A percentile compares a stretch with the other conserved stretches of the same genome.
Conservation (phyloP, 2,113 vertebrate genomes). For the Callorhinus ursinus region DNA sequence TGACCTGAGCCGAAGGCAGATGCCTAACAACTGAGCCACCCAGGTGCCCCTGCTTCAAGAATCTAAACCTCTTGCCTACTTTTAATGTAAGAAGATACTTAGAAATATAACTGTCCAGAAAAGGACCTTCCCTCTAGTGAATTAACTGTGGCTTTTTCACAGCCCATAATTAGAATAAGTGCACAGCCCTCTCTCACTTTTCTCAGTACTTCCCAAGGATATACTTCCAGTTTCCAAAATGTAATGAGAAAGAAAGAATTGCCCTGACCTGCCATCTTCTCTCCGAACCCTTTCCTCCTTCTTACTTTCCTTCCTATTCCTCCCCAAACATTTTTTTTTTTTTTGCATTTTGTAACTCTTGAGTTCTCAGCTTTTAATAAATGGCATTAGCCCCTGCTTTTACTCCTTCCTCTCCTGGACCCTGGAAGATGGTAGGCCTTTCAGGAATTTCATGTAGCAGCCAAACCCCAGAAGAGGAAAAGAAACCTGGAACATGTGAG, state of each 20-base stretch:
- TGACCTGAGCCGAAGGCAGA: no score
- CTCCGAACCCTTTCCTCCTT: not conserved
- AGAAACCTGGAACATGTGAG: not conserved
- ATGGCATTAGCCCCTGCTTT: not conserved
- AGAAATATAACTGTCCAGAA: not conserved
- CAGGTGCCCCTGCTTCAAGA: not conserved
- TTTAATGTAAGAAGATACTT: constrained; percentile 24
- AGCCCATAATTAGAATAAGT: not conserved
- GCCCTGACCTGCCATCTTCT: constrained; percentile 64
- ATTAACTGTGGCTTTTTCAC: not conserved
- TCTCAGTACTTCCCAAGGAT: not conserved
- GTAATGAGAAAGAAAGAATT: constrained; percentile 77
- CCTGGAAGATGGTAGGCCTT: not conserved
- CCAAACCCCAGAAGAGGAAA: not conserved
- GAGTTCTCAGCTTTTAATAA: constrained; percentile 43
- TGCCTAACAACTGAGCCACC: no score
- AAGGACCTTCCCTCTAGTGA: not conserved
- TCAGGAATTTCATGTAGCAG: constrained; percentile 50
- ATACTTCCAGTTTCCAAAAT: constrained; percentile 12
- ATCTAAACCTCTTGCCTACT: constrained; percentile 46
- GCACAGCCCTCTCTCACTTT: not conserved
- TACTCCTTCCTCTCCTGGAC: not conserved
- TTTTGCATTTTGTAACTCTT: not conserved
- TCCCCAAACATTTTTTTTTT: not conserved
- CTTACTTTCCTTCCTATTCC: not conserved